Base-by-base conservation (phyloP, 2,888 invertebrate genomes). In the Tuberolachnus salignus region DNA sequence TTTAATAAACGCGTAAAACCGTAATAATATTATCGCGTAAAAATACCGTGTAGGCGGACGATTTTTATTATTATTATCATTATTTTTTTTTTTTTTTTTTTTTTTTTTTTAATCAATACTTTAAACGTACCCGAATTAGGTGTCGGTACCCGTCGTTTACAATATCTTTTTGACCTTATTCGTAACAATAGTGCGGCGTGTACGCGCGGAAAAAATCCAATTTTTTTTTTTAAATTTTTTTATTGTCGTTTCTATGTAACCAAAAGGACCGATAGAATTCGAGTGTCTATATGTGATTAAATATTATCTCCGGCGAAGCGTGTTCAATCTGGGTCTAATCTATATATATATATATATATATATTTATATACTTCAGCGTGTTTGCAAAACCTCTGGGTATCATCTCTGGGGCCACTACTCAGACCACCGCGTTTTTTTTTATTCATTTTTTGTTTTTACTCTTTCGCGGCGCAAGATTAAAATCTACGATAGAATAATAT, bases 241-340 rank as follows among this genome's bases (percentile, higher is more conserved):
- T 64, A 44, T 21, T 14, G 44, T 44, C 21, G 59, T 44, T 21
- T 1, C 23, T 67, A 51, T 19, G 21, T 53, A 14, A 19, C 13
- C 9, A 14, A 69, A 53, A 21, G 34, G 14, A 69, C 69, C 26
- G 42, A 34, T 4, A 34, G 34, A 6, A 55, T 69, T 67, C n/a
- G 13, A 34, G 53, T 11, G 34, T 14, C 55, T 14, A 53, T 55
- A 34, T 34, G 34, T 10, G 69, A 55, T 69, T 55, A 69, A 70
- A 70, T 42, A 44, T 55, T 55, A 70, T 70, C 55, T 44, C 21
- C 53, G 42, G 16, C 21, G 70, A 55, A 55, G 70, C 42, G 55
- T 44, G 21, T 70, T 70, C 42, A 55, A 70, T 55, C 70, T 55
- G 14, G 21, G 55, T 55, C 55, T 55, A 34, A 42, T n/a, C 19